These are phyloP conservation scores for Andrena cerasifolii DNA, from an alignment of 1,140 invertebrate species.

Conservation along the genomic window DNA sequence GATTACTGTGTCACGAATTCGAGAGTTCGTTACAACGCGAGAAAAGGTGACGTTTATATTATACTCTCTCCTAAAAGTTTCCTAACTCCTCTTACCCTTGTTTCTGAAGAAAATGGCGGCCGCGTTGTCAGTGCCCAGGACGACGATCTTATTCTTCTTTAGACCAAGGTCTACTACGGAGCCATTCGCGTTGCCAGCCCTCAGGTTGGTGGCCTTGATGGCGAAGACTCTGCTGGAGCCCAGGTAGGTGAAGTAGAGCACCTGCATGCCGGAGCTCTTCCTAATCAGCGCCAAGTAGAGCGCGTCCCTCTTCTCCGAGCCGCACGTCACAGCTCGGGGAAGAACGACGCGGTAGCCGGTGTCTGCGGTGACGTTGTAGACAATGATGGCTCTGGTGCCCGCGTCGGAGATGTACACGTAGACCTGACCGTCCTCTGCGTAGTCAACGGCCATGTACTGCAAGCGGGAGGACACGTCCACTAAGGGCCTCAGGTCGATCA, in stretches of 20 bases:
- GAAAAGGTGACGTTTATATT: no score
- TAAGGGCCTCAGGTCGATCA: conserved; percentile 83
- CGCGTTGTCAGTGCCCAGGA: conserved; percentile 85
- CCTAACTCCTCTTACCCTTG: conserved; percentile 64
- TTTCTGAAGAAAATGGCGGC: conserved; percentile 83
- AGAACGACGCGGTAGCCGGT: conserved; percentile 83
- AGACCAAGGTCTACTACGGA: conserved; percentile 83
- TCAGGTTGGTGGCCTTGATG: conserved; percentile 81
- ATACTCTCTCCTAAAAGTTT: no score
- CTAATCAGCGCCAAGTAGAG: conserved; percentile 83
- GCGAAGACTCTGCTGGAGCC: conserved; percentile 83
- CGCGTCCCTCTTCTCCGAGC: conserved; percentile 80
- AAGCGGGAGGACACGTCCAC: conserved; percentile 83
- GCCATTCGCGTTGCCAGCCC: conserved; percentile 80
- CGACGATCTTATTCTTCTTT: conserved; percentile 83
- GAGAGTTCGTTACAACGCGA: no score
- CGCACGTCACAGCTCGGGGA: conserved; percentile 80
- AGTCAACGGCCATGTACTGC: conserved; percentile 86
- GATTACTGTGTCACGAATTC: no score
- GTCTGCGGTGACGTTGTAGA: conserved; percentile 82
- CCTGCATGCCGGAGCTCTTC: conserved; percentile 79
- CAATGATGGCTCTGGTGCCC: conserved; percentile 83
- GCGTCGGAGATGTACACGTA: conserved; percentile 84
- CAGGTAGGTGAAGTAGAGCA: conserved; percentile 85
- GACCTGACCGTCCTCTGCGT: conserved; percentile 79